Base-by-base conservation (phyloP, 2,797 vertebrate genomes). In the Megalops cyprinoides region DNA sequence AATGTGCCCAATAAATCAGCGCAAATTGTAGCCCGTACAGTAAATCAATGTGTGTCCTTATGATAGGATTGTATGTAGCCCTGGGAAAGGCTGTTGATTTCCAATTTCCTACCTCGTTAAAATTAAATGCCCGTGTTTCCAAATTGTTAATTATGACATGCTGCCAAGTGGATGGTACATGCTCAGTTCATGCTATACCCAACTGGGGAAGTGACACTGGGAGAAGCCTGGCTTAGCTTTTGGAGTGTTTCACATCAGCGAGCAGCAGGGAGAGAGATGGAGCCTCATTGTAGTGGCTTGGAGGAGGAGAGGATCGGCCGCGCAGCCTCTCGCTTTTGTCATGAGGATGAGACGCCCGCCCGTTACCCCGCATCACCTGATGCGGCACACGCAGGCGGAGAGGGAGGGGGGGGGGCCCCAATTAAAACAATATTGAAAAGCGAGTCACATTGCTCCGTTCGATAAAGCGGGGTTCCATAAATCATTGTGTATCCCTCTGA, bases 61-160 rank as follows among this genome's bases (percentile, higher is more conserved):
- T 85, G 51, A 84, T 82, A 82, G 78, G 78, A 82, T 85, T 82
- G 83, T 83, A 82, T 37, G n/a, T 84, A 79, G 84, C 85, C 62
- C 67, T 80, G 79, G 85, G 85, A 86, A 87, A 83, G 80, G 56
- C 80, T 89, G 85, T 87, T 89, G 86, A 89, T 89, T 90, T 89
- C 81, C 85, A 84, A 86, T 90, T 88, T 88, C 80, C 83, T 78
- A 73, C 77, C 84, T 89, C 78, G 83, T 89, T 89, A 87, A 85
- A 88, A 87, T 79, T 42, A 84, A 84, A 67, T 53, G 37, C 44
- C 34, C 77, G 85, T 77, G 83, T 69, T 83, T 84, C 79, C 79
- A 74, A 85, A 67, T 77, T 85, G 75, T 85, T 87, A 83, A 89
- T 89, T 88, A 86, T 87, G 78, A 83, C 60, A 31, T 58, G 69